phyloP scores from a whole-genome alignment of 2,113 vertebrate genomes.

The Epinephelus moara region DNA sequence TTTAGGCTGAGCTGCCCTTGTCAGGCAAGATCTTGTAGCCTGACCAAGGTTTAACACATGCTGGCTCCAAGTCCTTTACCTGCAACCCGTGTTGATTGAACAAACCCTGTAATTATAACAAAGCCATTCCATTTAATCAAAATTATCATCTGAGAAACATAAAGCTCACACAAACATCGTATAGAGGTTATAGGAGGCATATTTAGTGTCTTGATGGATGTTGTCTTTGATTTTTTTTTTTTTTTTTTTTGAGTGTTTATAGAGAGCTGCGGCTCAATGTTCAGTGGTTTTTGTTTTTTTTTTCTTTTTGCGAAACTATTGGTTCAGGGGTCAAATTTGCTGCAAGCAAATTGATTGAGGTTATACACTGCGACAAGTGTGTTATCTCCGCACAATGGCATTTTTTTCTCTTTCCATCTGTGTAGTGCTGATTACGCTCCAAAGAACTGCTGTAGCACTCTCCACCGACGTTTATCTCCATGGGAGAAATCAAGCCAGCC shows the following conservation, averaged over 20 bases:
- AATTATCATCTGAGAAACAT: background rate
- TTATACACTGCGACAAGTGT: constrained; percentile 45
- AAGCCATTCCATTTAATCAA: constrained; percentile 5
- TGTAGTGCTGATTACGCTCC: constrained; percentile 63
- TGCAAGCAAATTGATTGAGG: constrained; percentile 48
- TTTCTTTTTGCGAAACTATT: constrained; percentile 1
- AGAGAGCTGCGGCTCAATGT: background rate
- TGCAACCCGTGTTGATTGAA: constrained; percentile 24
- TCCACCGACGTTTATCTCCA: constrained; percentile 70
- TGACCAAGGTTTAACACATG: constrained; percentile 51
- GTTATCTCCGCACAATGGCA: constrained; percentile 55
- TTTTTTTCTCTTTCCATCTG: constrained; percentile 59
- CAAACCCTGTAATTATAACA: background rate
- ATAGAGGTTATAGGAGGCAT: background rate
- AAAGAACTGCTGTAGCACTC: constrained; percentile 55
- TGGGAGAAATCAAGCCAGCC: constrained; percentile 66
- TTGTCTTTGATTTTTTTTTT: background rate
- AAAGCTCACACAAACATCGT: background rate
- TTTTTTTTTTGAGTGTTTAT: background rate
- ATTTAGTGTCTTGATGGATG: background rate
- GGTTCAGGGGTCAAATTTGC: constrained; percentile 50
- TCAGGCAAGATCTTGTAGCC: constrained; percentile 63
- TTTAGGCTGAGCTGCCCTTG: constrained; percentile 62
- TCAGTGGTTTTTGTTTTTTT: background rate
- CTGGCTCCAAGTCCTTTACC: constrained; percentile 16